Evolutionary conservation across 2,888 invertebrate species (phyloP), one percentile per base, ranked within the genome.

Genomic region (Hymenopus coronatus): DNA sequence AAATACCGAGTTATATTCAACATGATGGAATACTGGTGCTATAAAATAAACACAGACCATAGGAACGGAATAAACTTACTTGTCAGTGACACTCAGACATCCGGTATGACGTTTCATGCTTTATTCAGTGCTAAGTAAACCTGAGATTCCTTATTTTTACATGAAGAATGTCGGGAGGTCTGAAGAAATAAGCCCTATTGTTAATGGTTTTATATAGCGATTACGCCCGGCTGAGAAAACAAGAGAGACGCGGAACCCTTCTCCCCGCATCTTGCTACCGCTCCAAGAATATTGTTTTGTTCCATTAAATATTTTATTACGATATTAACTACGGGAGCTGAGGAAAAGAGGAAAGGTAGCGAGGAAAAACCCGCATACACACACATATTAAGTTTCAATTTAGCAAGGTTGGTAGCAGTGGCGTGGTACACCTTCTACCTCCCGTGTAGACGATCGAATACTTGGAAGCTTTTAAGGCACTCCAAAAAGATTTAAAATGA

Each of bases 311-410:
- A 70, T 70, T 70, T 70, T 70, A 70, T 70, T 70, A 70, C 54
- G 54, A 70, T 70, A 70, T 70, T 70, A 70, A 70, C 54, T 70
- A 70, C 54, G 25, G 54, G 20, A 70, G 54, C 54, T 70, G 54
- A 70, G 54, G 54, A 70, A 70, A 70, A 70, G 54, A 70, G 54
- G 54, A 70, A 70, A 70, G 54, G 54, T 70, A 70, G 54, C 54
- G 54, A 70, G 54, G 54, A 70, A 70, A 70, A 70, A 70, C 54
- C 54, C 54, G 54, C 54, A 70, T 70, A 70, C 54, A 70, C 54
- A 70, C 54, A 70, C 54, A 54, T 82, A 87, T 30, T 33, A 28
- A 82, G 82, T 87, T 87, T 87, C 87, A 87, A 87, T 87, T 87
- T 87, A 30, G 82, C 28, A n/a, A 33, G 87, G 82, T 87, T 82